Evolutionary conservation across 2,888 invertebrate genomes (phyloP), one percentile per base, ranked within the genome.

Genomic region (Drosophila antonietae): DNA sequence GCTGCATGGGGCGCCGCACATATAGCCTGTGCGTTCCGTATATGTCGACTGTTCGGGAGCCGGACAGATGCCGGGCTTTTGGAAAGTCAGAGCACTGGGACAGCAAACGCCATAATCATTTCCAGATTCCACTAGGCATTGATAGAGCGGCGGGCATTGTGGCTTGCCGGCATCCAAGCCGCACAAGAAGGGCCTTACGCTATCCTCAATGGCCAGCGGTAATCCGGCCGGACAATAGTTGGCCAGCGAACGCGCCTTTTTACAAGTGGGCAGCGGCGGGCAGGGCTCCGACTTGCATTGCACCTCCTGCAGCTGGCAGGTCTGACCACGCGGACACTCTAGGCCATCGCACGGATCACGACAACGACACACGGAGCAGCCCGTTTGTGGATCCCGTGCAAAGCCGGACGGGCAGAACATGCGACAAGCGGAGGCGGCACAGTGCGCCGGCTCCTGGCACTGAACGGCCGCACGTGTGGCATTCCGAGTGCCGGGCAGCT

Each of bases 61-160:
- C 0, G 97, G 97, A 90, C 97, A 97, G 3, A 95, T 94, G 2
- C 97, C 97, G 0, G 96, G 95, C 91, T 97, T 96, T 84, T 96
- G 94, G 58, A 97, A 94, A 84, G 95, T 95, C 68, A 96, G 90
- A 0, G 95, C 96, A 6, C 96, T 96, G 52, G 97, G 97, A 88
- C 97, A 97, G 90, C 97, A 97, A 15, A 97, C 97, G 0, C 97
- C 97, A 88, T 97, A 97, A 90, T 97, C 97, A 89, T 97, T 96
- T 77, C 96, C 96, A 94, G 91, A 94, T 88, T 97, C 96, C 10
- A 97, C 96, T 68, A 96, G 93, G 90, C 97, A 97, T 87, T 95
- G 95, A 92, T 97, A 97, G 72, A 96, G 93, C 0, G 96, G 96
- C 1, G 97, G 97, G 88, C 97, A 97, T 78, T 95, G 95, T 0